Base-by-base conservation (phyloP, 64 coral and sea anemone genomes). In the Montipora efflorescens region DNA sequence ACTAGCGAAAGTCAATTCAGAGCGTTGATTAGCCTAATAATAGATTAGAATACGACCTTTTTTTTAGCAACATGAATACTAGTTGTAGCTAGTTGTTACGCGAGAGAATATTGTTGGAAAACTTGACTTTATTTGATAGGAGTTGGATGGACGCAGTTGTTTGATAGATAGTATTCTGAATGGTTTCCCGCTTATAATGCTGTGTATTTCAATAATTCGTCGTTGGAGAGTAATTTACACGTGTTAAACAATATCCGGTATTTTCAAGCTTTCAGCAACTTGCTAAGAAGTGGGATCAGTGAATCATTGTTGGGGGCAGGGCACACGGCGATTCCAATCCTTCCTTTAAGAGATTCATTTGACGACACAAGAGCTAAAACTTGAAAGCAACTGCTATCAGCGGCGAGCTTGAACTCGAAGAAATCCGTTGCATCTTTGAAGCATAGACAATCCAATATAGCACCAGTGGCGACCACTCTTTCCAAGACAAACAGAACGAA, bases 171-270 rank as follows among this genome's bases (percentile, higher is more conserved):
- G 64, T 45, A 10, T 50, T 86, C 66, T 71, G 64, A 72, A 86
- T 86, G 19, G 62, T n/a, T 86, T 71, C 82, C 62, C 47, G 66
- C 82, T 86, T 71, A 72, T 71, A 86, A 71, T 86, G 64, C 67
- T 86, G 82, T 86, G 44, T 86, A 86, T 86, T 86, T 72, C 59
- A 66, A 72, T 46, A 86, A 86, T 86, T 86, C 82, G 47, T 23
- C 45, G 66, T 72, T 86, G 82, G 82, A 86, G 82, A 86, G 64
- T 20, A 9, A 19, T 86, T 72, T 5, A 51, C 68, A 70, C 47
- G 48, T 10, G 82, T 86, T 20, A 45, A 86, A 72, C 82, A 86
- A 86, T 86, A 86, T 86, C 82, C 82, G 82, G 82, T 71, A 86
- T 86, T 86, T 86, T 48, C 18, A 36, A 86, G 66, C 64, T 51